Evolutionary conservation across 2,888 invertebrate species (phyloP), one percentile per base, ranked within the genome.

Genomic region (Drosophila macrospina): DNA sequence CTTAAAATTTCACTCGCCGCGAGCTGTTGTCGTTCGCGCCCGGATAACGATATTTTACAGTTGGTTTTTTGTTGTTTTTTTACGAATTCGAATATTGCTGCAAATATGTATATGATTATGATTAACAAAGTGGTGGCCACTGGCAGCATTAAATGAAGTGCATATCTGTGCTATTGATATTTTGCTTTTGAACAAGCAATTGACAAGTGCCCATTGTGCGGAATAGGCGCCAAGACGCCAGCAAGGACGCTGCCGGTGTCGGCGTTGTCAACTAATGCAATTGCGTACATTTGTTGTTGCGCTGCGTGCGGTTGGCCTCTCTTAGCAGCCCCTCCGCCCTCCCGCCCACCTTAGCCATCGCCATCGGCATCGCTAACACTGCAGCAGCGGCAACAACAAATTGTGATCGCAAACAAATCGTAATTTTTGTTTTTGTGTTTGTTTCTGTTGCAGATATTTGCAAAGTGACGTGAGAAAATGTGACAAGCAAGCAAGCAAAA

Each of bases 11-110:
- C 73, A 75, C 67, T 78, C 68, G 75, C 71, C 79, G 79, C 70
- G 77, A 78, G 80, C 72, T 74, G 74, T 78, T 72, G 80, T 79
- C 80, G 76, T 74, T 62, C 78, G 80, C 72, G 80, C 80, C 78
- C 78, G 78, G 78, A 80, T 61, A 74, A 78, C 79, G 69, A 70
- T 71, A 79, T 71, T 78, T 68, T 48, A 74, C 70, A 67, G 75
- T 68, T 77, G 67, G 67, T 65, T 75, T 66, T 74, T 78, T 69
- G 54, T 67, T 74, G 54, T 66, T 52, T 78, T 69, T 72, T 74
- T 74, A 44, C 50, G 37, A 55, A 34, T 60, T 51, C 55, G 39
- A 45, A 68, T 42, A 50, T 55, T 73, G 48, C 36, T 57, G 54
- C 50, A 54, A 62, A 57, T 26, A 48, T 56, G 32, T 57, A 57